These are phyloP conservation scores for Lacerta bilineata DNA, from an alignment of 2,797 vertebrate species.

Conservation along the genomic window DNA sequence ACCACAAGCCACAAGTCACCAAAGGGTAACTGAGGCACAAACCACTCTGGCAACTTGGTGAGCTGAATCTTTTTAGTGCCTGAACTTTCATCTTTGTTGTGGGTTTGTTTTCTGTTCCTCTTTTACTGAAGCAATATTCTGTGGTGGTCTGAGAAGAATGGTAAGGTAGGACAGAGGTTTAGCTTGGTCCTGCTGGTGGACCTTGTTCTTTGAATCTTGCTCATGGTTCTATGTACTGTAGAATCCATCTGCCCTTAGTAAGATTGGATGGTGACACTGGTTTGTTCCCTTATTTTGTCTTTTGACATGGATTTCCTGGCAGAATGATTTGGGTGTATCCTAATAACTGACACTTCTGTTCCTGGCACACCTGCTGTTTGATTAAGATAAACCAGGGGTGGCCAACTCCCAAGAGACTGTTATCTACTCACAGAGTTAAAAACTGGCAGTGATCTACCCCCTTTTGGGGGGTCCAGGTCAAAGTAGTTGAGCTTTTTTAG, in stretches of 20 bases:
- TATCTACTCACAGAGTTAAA: no score
- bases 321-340: not conserved
- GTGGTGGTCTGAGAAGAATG: not conserved
- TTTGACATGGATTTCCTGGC: not conserved
- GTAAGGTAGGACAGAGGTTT: not conserved
- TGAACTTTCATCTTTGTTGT: not conserved
- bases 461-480: no score
- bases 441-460: no score
- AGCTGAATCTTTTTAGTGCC: not conserved
- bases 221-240: not conserved
- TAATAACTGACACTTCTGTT: not conserved
- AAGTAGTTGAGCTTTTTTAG: no score
- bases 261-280: not conserved
- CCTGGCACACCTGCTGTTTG: not conserved
- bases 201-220: not conserved
- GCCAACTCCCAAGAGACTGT: no score
- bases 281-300: not conserved
- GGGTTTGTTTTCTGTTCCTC: not conserved
- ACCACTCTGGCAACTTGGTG: not conserved
- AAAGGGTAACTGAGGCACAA: not conserved
- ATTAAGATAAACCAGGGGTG: not conserved
- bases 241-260: not conserved
- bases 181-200: no score
- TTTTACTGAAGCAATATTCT: not conserved
- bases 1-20: not conserved